Percentiles rank a stretch among this genome's conserved stretches.
Evolutionary conservation across 1,140 invertebrate genomes (phyloP).

Genomic region (Bathynomus jamesi): DNA sequence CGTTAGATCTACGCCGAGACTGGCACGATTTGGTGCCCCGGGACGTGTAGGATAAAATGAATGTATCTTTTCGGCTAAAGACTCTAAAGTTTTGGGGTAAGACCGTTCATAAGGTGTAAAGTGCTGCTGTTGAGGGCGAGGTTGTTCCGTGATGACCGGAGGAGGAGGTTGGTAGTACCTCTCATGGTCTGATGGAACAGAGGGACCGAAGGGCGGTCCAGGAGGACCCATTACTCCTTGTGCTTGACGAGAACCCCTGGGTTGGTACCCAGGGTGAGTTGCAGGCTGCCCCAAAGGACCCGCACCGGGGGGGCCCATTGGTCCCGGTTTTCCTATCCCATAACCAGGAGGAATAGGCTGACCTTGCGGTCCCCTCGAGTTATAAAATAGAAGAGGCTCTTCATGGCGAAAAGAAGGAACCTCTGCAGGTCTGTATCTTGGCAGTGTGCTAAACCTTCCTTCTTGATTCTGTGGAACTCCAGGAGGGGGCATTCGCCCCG

Average conservation of each 20-base stretch:
- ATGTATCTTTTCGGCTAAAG: slow-evolving; percentile 69
- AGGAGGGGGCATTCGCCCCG: slow-evolving; percentile 33
- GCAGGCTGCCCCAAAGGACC: slow-evolving; percentile 28
- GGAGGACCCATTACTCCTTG: slow-evolving; percentile 7
- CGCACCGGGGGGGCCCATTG: slow-evolving; percentile 16
- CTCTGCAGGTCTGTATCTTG: slow-evolving; percentile 31
- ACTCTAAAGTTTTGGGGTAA: slow-evolving; percentile 63
- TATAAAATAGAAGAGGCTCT: slow-evolving; percentile 70
- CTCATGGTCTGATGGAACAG: slow-evolving; percentile 37
- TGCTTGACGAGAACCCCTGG: slow-evolving; percentile 12
- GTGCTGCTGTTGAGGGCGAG: slow-evolving; percentile 41
- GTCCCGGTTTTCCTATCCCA: slow-evolving; percentile 13
- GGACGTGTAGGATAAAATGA: slow-evolving; percentile 62
- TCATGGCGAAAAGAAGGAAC: slow-evolving; percentile 41
- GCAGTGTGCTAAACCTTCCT: slow-evolving; percentile 30
- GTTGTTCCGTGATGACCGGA: slow-evolving; percentile 79
- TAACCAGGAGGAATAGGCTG: slow-evolving; percentile 21
- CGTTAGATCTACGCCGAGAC: slow-evolving; percentile 6
- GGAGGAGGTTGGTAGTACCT: slow-evolving; percentile 58
- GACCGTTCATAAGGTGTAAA: slow-evolving; percentile 35
- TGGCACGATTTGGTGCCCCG: slow-evolving; percentile 32
- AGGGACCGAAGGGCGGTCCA: slow-evolving; percentile 14
- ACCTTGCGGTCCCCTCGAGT: slow-evolving; percentile 49
- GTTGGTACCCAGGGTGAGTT: slow-evolving; percentile 34
- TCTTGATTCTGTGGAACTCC: slow-evolving; percentile 30